phyloP scores from a whole-genome alignment of 1,140 invertebrate genomes.

The Camponotus pennsylvanicus region DNA sequence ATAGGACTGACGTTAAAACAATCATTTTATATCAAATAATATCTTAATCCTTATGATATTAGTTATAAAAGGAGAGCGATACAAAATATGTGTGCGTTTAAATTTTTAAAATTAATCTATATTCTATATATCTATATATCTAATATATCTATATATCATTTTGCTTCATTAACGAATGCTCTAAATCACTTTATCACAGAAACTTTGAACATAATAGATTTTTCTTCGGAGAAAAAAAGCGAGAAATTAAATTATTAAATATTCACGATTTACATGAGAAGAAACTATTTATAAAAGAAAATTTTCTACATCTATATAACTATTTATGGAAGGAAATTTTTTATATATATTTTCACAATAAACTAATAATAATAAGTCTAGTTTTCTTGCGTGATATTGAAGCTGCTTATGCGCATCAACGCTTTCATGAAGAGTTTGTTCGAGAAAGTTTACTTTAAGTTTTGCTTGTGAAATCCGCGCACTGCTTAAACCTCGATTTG shows the following conservation, averaged over 20 bases:
- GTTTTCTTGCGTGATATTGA: neutral
- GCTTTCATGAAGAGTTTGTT: slow-evolving; percentile 36
- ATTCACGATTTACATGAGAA: neutral
- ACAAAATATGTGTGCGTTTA: neutral
- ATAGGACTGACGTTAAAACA: neutral
- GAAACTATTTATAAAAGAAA: neutral
- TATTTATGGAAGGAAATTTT: neutral
- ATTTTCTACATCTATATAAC: too few species aligned
- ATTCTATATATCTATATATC: too few species aligned
- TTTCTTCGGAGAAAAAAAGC: too few species aligned
- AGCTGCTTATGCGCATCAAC: slow-evolving; percentile 21
- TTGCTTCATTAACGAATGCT: too few species aligned
- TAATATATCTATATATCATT: too few species aligned
- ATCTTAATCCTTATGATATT: neutral
- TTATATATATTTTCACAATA: too few species aligned
- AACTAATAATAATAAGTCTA: neutral
- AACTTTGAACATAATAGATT: neutral
- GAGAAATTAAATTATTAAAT: neutral
- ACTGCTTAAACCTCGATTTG: slow-evolving; percentile 25
- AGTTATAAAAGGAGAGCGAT: neutral
- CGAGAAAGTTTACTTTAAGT: slow-evolving; percentile 38
- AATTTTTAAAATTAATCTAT: neutral
- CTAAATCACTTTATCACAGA: too few species aligned
- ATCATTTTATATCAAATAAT: neutral
- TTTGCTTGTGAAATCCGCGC: slow-evolving; percentile 19